phyloP scores from a whole-genome alignment of 1,140 invertebrate species.

The Aradophagus sp. region DNA sequence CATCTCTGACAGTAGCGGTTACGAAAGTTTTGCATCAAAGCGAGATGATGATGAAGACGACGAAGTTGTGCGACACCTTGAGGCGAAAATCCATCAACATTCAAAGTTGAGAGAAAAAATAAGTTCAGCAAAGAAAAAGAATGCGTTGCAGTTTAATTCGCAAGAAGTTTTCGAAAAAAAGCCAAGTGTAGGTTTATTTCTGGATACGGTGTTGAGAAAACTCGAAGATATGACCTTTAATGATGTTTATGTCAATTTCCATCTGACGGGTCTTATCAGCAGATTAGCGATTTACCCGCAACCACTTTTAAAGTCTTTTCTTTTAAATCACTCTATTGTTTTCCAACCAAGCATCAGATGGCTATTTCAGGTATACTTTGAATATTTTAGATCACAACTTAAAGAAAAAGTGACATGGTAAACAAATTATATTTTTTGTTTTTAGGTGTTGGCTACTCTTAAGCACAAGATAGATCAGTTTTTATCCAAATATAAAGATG shows the following conservation, averaged over 20 bases:
- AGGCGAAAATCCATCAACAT: conserved; percentile 8
- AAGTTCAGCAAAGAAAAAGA: conserved; percentile 7
- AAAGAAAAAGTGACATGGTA: conserved; percentile 7
- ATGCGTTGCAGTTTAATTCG: conserved; percentile 17
- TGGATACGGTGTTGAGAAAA: conserved; percentile 87
- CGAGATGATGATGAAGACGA: conserved; percentile 73
- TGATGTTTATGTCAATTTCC: conserved; percentile 89
- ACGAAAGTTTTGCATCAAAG: conserved; percentile 86
- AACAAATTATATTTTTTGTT: conserved; percentile 50
- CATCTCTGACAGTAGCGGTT: conserved; percentile 86
- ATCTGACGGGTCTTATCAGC: conserved; percentile 90
- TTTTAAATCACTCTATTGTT: conserved; percentile 90
- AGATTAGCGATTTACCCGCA: conserved; percentile 91
- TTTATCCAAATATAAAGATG: conserved; percentile 82
- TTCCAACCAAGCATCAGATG: conserved; percentile 93
- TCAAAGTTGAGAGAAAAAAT: background rate
- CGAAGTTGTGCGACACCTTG: conserved; percentile 44
- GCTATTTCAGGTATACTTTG: conserved; percentile 83
- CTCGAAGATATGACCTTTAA: conserved; percentile 90
- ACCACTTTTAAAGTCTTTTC: conserved; percentile 88
- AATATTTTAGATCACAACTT: no score
- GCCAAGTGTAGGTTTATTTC: conserved; percentile 79
- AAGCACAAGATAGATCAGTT: conserved; percentile 90
- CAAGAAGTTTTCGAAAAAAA: conserved; percentile 64
- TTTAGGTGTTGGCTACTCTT: conserved; percentile 86